Evolutionary conservation across 2,888 invertebrate species (phyloP).

Genomic region (Platerodrilus igneus): DNA sequence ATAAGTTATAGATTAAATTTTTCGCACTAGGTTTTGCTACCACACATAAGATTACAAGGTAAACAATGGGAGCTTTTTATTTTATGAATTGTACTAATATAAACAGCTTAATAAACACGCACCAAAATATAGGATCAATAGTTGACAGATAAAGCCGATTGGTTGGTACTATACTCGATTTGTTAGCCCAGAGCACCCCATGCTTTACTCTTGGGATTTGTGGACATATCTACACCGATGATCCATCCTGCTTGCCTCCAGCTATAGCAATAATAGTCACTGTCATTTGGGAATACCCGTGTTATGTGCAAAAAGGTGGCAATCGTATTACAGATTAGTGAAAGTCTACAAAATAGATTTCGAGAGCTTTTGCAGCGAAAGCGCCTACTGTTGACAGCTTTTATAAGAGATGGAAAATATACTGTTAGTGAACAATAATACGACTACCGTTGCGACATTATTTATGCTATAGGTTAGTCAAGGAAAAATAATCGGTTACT

Average conservation of each 20-base stretch:
- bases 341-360: slow-evolving; percentile 18
- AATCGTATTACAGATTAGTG: slow-evolving; percentile 14
- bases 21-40: too few species aligned
- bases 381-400: not conserved
- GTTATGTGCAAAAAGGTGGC: slow-evolving; percentile 20
- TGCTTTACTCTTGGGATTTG: slow-evolving; percentile 15
- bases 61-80: too few species aligned
- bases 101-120: too few species aligned
- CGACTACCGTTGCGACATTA: slow-evolving; percentile 1
- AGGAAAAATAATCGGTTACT: slow-evolving; percentile 2
- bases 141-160: slow-evolving; percentile 23
- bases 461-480: not conserved
- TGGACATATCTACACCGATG: slow-evolving; percentile 25
- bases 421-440: slow-evolving; percentile 1
- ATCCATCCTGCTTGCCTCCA: slow-evolving; percentile 21
- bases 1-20: too few species aligned
- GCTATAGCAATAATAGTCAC: slow-evolving; percentile 20
- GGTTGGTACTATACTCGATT: slow-evolving; percentile 22
- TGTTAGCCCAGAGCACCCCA: slow-evolving; percentile 18
- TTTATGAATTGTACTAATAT: too few species aligned
- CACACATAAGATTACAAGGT: too few species aligned
- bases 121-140: slow-evolving; percentile 17
- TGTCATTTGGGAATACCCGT: slow-evolving; percentile 18
- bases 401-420: not conserved
- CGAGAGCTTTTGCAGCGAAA: not conserved